phyloP scores from a whole-genome alignment of 2,797 vertebrate species.

The Echiichthys vipera region DNA sequence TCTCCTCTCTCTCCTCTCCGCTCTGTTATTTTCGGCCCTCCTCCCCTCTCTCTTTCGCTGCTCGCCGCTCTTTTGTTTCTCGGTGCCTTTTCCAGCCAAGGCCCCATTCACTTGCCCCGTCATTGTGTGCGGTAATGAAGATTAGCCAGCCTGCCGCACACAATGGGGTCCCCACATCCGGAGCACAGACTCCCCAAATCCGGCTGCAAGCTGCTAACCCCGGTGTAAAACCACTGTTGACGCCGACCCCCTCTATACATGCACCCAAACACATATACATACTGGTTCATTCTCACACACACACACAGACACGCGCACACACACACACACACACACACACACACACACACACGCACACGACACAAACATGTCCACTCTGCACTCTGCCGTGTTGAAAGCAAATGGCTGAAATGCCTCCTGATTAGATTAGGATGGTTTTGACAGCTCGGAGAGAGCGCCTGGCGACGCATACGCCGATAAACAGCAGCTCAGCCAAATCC shows the following conservation, averaged over 20 bases:
- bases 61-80: slow-evolving; percentile 74
- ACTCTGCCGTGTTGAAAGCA: slow-evolving; percentile 69
- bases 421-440: slow-evolving; percentile 83
- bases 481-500: slow-evolving; percentile 83
- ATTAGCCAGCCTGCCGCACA: slow-evolving; percentile 81
- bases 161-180: slow-evolving; percentile 79
- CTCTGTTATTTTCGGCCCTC: slow-evolving; percentile 61
- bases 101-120: slow-evolving; percentile 71
- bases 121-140: slow-evolving; percentile 83
- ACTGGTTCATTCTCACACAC: slow-evolving; percentile 2
- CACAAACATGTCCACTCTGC: slow-evolving; percentile 44
- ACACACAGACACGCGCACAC: slow-evolving; percentile 16
- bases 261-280: slow-evolving; percentile 14
- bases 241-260: slow-evolving; percentile 46
- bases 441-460: slow-evolving; percentile 76
- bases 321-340: slow-evolving; percentile 12
- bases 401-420: slow-evolving; percentile 77
- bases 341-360: slow-evolving; percentile 1
- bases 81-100: slow-evolving; percentile 73
- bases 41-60: slow-evolving; percentile 39
- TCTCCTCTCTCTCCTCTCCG: slow-evolving; percentile 43
- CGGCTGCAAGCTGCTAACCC: slow-evolving; percentile 77
- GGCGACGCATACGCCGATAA: slow-evolving; percentile 74
- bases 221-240: slow-evolving; percentile 69
- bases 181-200: slow-evolving; percentile 77